phyloP scores from a whole-genome alignment of 2,113 vertebrate species.

The Atlantisia rogersi region DNA sequence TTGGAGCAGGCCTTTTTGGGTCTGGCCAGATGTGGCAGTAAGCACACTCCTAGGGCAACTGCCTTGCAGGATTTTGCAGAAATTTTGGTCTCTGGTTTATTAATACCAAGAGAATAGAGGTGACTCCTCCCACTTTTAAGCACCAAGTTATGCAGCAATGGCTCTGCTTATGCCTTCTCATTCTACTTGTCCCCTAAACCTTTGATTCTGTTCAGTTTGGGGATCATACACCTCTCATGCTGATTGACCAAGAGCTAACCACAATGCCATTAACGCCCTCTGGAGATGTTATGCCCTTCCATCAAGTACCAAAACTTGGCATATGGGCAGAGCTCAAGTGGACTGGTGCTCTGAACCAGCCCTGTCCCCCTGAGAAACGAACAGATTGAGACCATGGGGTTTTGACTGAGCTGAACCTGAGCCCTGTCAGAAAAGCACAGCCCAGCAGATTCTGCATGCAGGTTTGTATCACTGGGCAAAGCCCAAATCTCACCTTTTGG shows the following conservation, averaged over 20 bases:
- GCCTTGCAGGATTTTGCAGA: neutral
- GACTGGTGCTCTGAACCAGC: neutral
- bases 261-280: neutral
- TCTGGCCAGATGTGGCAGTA: neutral
- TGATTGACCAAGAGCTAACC: neutral
- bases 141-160: neutral
- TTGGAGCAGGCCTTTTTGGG: neutral
- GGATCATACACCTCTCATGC: neutral
- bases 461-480: neutral
- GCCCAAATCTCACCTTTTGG: conserved; percentile 81
- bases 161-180: neutral
- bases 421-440: neutral
- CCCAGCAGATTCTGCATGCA: neutral
- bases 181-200: neutral
- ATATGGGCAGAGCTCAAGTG: neutral
- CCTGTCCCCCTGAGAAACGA: neutral
- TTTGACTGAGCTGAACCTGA: neutral
- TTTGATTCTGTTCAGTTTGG: neutral
- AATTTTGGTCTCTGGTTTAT: neutral
- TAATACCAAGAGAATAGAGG: neutral
- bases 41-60: neutral
- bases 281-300: neutral
- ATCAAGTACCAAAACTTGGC: neutral
- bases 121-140: neutral
- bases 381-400: neutral